phyloP scores from a whole-genome alignment of 2,113 vertebrate species.

The Melanotaenia duboulayi region DNA sequence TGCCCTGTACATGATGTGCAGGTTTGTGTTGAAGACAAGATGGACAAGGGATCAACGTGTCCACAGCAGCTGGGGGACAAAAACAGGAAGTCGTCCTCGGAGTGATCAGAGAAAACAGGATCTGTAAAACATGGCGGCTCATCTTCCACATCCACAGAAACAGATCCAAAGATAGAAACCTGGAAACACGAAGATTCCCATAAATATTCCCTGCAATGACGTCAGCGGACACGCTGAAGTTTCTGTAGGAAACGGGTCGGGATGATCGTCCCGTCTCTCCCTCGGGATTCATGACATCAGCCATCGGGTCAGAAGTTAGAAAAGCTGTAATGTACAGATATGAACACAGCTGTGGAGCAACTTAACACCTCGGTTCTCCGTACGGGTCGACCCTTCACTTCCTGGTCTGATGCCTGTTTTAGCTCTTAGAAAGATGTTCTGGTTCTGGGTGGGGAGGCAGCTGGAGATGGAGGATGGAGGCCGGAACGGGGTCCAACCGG shows the following conservation, averaged over 20 bases:
- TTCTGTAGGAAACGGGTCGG: neutral
- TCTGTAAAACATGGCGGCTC: constrained; percentile 25
- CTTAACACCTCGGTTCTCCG: constrained; percentile 51
- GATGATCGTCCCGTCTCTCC: constrained; percentile 3
- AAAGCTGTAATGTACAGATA: constrained; percentile 75
- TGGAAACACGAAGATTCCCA: constrained; percentile 34
- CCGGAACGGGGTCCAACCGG: constrained; percentile 18
- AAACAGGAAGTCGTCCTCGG: constrained; percentile 1
- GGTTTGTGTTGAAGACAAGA: constrained; percentile 44
- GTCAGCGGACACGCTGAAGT: constrained; percentile 47
- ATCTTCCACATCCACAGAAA: neutral
- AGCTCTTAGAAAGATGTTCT: constrained; percentile 69
- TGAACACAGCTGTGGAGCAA: constrained; percentile 56
- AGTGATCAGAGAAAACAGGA: neutral
- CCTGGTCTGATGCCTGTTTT: constrained; percentile 28
- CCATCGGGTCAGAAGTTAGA: constrained; percentile 54
- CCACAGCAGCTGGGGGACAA: constrained; percentile 19
- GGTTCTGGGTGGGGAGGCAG: constrained; percentile 69
- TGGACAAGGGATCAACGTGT: too few relatives aligned
- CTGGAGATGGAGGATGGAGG: constrained; percentile 1
- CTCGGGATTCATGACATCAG: constrained; percentile 56
- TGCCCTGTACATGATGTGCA: constrained; percentile 69
- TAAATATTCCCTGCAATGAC: constrained; percentile 67
- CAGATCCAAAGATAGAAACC: too few relatives aligned
- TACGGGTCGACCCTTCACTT: constrained; percentile 48